Evolutionary conservation across 2,888 invertebrate genomes (phyloP).

Genomic region (Thecophora atra): DNA sequence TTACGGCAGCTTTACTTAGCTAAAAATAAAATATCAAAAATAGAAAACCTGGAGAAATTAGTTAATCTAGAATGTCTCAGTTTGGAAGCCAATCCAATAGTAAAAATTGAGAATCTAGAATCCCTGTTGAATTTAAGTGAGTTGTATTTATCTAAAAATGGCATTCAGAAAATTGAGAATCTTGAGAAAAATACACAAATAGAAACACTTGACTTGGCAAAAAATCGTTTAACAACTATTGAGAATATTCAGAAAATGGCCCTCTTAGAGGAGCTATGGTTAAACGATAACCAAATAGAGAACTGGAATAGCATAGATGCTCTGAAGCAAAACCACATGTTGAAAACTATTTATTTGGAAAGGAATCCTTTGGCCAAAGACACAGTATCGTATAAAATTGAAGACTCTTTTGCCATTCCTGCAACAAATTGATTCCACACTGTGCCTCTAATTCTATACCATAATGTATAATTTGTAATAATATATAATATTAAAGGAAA

Average conservation of each 20-base stretch:
- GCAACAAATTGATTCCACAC: slow-evolving; percentile 93
- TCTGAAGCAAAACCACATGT: slow-evolving; percentile 73
- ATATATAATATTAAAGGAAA: too few species aligned
- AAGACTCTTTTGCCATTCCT: slow-evolving; percentile 84
- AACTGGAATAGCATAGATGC: slow-evolving; percentile 87
- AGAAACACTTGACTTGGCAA: slow-evolving; percentile 89
- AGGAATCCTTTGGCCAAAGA: slow-evolving; percentile 88
- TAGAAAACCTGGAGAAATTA: slow-evolving; percentile 82
- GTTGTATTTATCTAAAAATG: slow-evolving; percentile 94
- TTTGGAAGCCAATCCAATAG: slow-evolving; percentile 89
- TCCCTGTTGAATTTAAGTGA: slow-evolving; percentile 80
- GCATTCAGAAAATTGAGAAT: slow-evolving; percentile 81
- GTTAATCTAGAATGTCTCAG: slow-evolving; percentile 83
- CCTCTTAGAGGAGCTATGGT: slow-evolving; percentile 93
- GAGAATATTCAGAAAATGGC: slow-evolving; percentile 80
- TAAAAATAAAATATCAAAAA: slow-evolving; percentile 92
- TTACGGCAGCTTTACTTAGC: slow-evolving; percentile 87
- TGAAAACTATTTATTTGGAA: slow-evolving; percentile 91
- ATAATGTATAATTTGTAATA: too few species aligned
- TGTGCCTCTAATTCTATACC: slow-evolving; percentile 68
- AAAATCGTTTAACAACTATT: slow-evolving; percentile 83
- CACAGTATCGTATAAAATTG: slow-evolving; percentile 88
- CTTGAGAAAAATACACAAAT: slow-evolving; percentile 75
- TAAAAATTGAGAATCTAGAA: slow-evolving; percentile 86
- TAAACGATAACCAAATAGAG: slow-evolving; percentile 88